phyloP scores from a whole-genome alignment of 37 sponge, comb jelly and placozoan genomes.

The Ianthella basta region DNA sequence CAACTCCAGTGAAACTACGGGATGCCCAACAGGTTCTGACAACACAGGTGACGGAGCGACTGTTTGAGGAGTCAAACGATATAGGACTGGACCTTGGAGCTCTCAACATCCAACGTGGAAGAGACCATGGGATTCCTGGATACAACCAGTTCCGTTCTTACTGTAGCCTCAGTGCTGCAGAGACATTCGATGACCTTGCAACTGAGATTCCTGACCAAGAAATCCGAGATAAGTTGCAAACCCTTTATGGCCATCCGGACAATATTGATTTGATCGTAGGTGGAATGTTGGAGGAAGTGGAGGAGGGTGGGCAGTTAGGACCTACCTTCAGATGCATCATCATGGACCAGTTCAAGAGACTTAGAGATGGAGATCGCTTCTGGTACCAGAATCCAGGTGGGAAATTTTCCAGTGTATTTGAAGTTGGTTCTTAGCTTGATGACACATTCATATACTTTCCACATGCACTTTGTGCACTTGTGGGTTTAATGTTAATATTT shows the following conservation, averaged over 20 bases:
- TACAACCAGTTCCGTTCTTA: conserved; percentile 64
- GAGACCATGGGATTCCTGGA: conserved; percentile 87
- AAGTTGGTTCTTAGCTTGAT: too few species aligned
- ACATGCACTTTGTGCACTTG: too few species aligned
- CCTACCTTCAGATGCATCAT: conserved; percentile 87
- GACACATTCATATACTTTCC: too few species aligned
- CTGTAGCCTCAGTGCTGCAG: conserved; percentile 55
- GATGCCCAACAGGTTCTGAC: conserved; percentile 47
- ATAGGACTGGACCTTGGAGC: conserved; percentile 76
- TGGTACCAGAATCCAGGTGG: conserved; percentile 38
- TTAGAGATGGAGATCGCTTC: conserved; percentile 83
- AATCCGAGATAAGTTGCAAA: conserved; percentile 26
- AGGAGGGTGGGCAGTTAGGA: conserved; percentile 69
- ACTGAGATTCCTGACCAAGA: conserved; percentile 39
- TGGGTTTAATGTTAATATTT: too few species aligned
- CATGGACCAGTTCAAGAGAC: conserved; percentile 70
- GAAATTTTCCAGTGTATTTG: too few species aligned
- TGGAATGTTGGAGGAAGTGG: conserved; percentile 71
- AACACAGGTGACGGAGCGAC: conserved; percentile 66
- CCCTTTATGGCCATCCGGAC: conserved; percentile 58
- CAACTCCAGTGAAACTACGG: conserved; percentile 59
- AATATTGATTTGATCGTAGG: conserved; percentile 89
- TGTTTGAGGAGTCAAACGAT: conserved; percentile 67
- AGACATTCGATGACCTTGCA: conserved; percentile 46
- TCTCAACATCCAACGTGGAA: conserved; percentile 90